Percentiles rank a stretch among this genome's conserved stretches.
Evolutionary conservation across 2,113 vertebrate genomes (phyloP).

Genomic region (Sciurus niger): DNA sequence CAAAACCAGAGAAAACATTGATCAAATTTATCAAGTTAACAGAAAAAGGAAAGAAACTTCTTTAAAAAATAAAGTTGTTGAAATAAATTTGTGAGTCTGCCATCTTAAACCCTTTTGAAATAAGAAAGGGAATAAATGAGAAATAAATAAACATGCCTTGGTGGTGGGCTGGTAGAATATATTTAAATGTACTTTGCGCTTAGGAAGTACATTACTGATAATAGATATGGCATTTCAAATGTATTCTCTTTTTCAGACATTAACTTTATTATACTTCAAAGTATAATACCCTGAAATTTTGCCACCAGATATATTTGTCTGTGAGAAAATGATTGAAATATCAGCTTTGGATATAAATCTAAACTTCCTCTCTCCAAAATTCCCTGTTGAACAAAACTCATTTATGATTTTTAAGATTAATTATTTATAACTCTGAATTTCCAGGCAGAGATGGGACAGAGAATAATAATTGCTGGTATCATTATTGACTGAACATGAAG

Average conservation of each 20-base stretch:
- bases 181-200: constrained; percentile 29
- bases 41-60: neutral
- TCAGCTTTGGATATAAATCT: constrained; percentile 34
- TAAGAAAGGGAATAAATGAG: constrained; percentile 9
- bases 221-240: constrained; percentile 19
- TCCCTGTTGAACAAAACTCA: neutral
- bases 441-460: neutral
- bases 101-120: constrained; percentile 50
- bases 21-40: neutral
- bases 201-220: constrained; percentile 9
- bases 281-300: neutral
- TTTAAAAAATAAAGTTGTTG: neutral
- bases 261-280: neutral
- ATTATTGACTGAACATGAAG: neutral
- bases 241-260: neutral
- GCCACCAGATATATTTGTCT: neutral
- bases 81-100: neutral
- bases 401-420: constrained; percentile 1
- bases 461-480: neutral
- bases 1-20: neutral
- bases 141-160: constrained; percentile 14
- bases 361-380: neutral
- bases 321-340: neutral
- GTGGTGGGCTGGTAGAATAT: neutral
- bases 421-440: constrained; percentile 47